Conservation (phyloP, 2,888 invertebrate genomes). For the Clanis bilineata region DNA sequence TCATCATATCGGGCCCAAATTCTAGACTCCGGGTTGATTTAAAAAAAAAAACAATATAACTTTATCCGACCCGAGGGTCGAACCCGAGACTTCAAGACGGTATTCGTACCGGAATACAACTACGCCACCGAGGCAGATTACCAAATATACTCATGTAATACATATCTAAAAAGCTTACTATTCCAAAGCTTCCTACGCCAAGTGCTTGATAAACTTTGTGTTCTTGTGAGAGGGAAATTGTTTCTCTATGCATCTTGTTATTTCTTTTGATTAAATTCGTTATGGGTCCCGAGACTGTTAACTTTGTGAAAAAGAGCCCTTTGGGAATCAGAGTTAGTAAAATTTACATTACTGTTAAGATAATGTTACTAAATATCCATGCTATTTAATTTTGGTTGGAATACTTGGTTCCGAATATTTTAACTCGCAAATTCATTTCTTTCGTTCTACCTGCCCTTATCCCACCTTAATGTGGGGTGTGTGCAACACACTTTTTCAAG, state of each 20-base stretch:
- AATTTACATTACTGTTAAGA: background rate
- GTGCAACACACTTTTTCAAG: no score
- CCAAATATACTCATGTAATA: background rate
- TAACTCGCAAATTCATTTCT: background rate
- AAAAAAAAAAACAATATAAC: no score
- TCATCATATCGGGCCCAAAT: no score
- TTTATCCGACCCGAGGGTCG: no score
- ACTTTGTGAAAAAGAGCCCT: background rate
- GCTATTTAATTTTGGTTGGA: background rate
- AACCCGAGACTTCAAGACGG: no score
- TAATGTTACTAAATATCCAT: background rate
- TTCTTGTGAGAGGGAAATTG: background rate
- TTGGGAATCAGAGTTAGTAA: background rate
- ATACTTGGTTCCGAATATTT: background rate
- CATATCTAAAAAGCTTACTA: background rate
- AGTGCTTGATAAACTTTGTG: background rate
- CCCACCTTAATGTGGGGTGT: no score
- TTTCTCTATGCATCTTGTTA: background rate
- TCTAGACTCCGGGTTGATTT: no score
- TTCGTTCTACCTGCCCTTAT: no score
- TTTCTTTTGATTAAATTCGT: slow-evolving; percentile 4
- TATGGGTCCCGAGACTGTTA: background rate
- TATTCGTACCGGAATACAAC: no score
- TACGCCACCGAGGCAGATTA: no score
- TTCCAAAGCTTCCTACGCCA: background rate